Base-by-base conservation (phyloP, 1,140 invertebrate species). In the Plutomurus gul region DNA sequence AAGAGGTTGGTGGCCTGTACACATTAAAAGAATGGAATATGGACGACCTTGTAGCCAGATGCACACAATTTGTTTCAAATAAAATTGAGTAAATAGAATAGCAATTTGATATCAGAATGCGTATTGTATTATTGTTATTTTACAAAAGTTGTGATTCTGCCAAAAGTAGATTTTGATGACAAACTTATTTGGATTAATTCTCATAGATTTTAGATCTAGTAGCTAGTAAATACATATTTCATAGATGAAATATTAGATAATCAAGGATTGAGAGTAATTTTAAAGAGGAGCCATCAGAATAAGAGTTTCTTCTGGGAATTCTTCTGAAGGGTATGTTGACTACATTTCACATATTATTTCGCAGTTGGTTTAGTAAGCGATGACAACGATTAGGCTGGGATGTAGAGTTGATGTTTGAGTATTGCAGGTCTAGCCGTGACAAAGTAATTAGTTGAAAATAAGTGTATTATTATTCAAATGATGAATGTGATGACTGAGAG, bases 381-480 rank as follows among this genome's bases (percentile, higher is more conserved):
- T 3, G 16, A 46, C 4, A n/a, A 16, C 43, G 13, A n/a, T 8
- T 4, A 46, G 4, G 0, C 16, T 0, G 20, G 43, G 43, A 46
- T 16, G 20, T 18, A 18, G 43, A 47, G 20, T 47, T 47, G 16
- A 18, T n/a, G 43, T 46, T 16, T 16, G 13, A 47, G 11, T 46
- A n/a, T 13, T n/a, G 43, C 20, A 11, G 43, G 43, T 46, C 16
- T 16, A 20, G 13, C 8, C 5, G 20, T 18, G n/a, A 30, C 56
- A 33, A 33, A 65, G 56, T 65, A 65, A 65, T 65, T 65, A 65
- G 56, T 27, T 18, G 56, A 65, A 65, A 33, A 33, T 65, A 65
- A 65, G 27, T 33, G 56, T 65, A 36, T 33, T 65, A 65, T 65
- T 65, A 65, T 65, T 65, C 56, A 65, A 65, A 65, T 65, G 56